phyloP scores from a whole-genome alignment of 1,140 invertebrate genomes.

The Hycleus phaleratus region DNA sequence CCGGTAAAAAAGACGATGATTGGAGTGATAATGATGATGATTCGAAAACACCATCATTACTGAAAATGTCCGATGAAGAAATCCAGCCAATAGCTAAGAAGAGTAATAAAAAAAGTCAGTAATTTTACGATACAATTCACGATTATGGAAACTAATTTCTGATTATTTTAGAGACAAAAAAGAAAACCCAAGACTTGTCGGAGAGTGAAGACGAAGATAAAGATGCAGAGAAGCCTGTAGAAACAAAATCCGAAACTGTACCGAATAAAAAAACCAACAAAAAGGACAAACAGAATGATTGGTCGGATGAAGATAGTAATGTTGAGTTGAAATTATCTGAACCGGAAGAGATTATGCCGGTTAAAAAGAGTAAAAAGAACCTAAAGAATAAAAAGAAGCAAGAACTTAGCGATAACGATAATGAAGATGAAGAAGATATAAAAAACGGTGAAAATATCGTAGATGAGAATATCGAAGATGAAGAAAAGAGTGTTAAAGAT shows the following conservation, averaged over 20 bases:
- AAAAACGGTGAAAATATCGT: slow-evolving; percentile 1
- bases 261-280: slow-evolving; percentile 38
- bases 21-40: slow-evolving; percentile 47
- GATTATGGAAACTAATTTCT: not conserved
- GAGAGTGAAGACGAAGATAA: slow-evolving; percentile 39
- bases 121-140: not conserved
- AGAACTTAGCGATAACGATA: slow-evolving; percentile 20
- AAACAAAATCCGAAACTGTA: slow-evolving; percentile 36
- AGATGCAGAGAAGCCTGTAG: not conserved
- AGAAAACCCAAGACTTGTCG: slow-evolving; percentile 33
- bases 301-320: slow-evolving; percentile 44
- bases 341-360: slow-evolving; percentile 36
- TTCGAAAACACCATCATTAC: slow-evolving; percentile 26
- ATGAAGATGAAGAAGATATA: not conserved
- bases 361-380: slow-evolving; percentile 27
- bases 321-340: slow-evolving; percentile 42
- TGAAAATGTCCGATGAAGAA: slow-evolving; percentile 42
- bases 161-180: slow-evolving; percentile 37
- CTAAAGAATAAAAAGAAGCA: slow-evolving; percentile 46
- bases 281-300: slow-evolving; percentile 47
- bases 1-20: slow-evolving; percentile 44
- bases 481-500: not conserved
- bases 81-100: slow-evolving; percentile 43
- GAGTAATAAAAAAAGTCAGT: slow-evolving; percentile 47
- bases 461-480: slow-evolving; percentile 7